Percentiles rank a stretch among this genome's conserved stretches.
Evolutionary conservation across 2,113 vertebrate species (phyloP).

Genomic region (Nycticorax nycticorax): DNA sequence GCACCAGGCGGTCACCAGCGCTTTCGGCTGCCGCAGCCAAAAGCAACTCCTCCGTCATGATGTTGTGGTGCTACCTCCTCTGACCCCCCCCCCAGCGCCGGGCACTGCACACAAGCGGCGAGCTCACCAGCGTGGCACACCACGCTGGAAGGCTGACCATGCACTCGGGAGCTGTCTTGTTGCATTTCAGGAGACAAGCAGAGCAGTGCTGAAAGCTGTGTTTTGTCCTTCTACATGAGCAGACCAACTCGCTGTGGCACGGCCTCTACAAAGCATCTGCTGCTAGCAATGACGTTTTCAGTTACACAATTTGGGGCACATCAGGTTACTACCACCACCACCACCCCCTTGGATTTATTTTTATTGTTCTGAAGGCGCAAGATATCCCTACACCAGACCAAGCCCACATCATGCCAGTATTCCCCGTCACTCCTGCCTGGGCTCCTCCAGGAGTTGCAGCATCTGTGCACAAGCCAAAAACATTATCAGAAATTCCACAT

Average conservation of each 20-base stretch:
- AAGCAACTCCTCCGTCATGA: background rate
- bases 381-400: background rate
- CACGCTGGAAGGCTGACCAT: accelerated
- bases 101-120: accelerated
- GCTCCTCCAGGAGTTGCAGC: background rate
- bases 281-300: background rate
- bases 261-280: background rate
- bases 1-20: background rate
- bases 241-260: background rate
- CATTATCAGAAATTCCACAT: background rate
- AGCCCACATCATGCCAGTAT: background rate
- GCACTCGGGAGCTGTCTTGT: background rate
- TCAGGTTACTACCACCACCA: background rate
- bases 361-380: background rate
- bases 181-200: background rate
- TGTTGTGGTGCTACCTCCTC: background rate
- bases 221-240: background rate
- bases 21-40: background rate
- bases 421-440: background rate
- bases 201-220: background rate
- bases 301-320: background rate
- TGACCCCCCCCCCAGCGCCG: accelerated
- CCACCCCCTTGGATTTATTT: background rate
- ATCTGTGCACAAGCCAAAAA: background rate
- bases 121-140: background rate